Evolutionary conservation across 2,113 vertebrate species (phyloP), one percentile per base, ranked within the genome.

Genomic region (Microtus ochrogaster): DNA sequence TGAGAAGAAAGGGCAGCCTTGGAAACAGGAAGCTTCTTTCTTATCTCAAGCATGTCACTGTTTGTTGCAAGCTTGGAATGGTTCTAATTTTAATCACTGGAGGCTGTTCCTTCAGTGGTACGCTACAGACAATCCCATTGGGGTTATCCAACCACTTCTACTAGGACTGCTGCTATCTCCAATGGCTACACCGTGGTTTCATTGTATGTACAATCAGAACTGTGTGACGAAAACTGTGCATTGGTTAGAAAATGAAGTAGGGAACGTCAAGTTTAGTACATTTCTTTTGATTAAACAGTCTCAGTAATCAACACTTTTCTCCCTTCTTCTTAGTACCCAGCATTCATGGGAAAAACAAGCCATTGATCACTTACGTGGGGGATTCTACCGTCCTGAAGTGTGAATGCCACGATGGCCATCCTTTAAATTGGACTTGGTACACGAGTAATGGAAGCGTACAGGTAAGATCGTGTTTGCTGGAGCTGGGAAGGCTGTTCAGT

Each of bases 361-460:
- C 94, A 0, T 0, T 98, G n/a, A 66, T 99, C 58, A 97, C 90
- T 84, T 99, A 99, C 0, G 82, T 96, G 84, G 95, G 98, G 61
- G 98, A 99, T 95, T 49, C 16, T 21, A 90, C 96, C 93, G 79
- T 98, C 68, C 52, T 99, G 96, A 26, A 90, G 2, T 99, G 98
- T 97, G 94, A 96, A 83, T 97, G 89, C 91, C 22, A 0, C 22
- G 63, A 2, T 0, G 94, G 97, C 90, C 2, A 22, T 73, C 94
- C 98, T n/a, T 28, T 78, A 63, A 7, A 55, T 39, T 99, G 99
- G 99, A 92, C 47, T 3, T 99, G 99, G 98, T 98, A 98, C 84
- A 89, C 14, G 74, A 81, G 33, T 55, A 99, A 98, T 77, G 98
- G 96, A 94, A 99, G 96, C 63, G 74, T 96, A 36, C 84, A 92